Evolutionary conservation across 2,888 invertebrate genomes (phyloP).

Genomic region (Kryphioiulus occultus): DNA sequence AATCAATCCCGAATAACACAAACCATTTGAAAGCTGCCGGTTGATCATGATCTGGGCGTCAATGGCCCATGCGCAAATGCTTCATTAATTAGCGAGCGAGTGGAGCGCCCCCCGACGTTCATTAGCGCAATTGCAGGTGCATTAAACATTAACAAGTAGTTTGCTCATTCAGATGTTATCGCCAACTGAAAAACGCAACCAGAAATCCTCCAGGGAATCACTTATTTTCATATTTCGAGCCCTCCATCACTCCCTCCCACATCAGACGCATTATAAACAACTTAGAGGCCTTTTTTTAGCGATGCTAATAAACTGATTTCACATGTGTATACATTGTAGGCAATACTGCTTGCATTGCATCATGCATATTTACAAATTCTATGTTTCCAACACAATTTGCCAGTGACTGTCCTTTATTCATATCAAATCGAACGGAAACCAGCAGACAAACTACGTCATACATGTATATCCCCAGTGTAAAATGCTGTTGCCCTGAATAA

Average conservation of each 20-base stretch:
- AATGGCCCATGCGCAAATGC: slow-evolving; percentile 19
- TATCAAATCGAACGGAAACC: background rate
- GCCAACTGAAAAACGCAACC: background rate
- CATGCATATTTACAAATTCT: background rate
- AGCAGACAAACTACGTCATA: background rate
- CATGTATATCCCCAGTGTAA: background rate
- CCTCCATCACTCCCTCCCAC: background rate
- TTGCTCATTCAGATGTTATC: slow-evolving; percentile 10
- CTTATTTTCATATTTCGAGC: background rate
- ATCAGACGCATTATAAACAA: background rate
- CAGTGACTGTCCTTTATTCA: background rate
- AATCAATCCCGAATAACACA: background rate
- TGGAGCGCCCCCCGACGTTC: background rate
- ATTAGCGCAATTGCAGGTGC: background rate
- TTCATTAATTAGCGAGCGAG: background rate
- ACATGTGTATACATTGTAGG: background rate
- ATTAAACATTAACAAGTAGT: slow-evolving; percentile 24
- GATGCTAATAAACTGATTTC: background rate
- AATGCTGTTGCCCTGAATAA: background rate
- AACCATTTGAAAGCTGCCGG: slow-evolving; percentile 17
- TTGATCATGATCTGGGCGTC: slow-evolving; percentile 1
- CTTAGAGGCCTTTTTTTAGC: background rate
- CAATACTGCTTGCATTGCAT: background rate
- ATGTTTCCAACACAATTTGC: background rate
- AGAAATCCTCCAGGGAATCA: background rate